phyloP scores from a whole-genome alignment of 1,140 invertebrate species.

The Nomia melanderi region DNA sequence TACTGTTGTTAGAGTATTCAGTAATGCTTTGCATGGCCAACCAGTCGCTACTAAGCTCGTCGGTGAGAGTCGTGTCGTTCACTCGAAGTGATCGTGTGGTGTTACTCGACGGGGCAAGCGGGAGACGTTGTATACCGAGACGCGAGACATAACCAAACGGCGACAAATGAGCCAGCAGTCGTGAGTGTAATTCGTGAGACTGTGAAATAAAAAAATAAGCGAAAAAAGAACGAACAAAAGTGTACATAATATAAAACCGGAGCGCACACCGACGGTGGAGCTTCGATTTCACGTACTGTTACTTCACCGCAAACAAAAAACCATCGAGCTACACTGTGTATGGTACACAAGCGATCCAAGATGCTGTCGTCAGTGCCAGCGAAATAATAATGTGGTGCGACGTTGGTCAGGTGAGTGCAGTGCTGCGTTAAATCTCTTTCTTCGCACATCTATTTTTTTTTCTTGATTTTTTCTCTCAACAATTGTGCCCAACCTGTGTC shows the following conservation, averaged over 20 bases:
- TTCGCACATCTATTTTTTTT: background rate
- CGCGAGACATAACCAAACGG: conserved; percentile 12
- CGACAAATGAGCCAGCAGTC: conserved; percentile 23
- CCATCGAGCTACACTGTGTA: conserved; percentile 65
- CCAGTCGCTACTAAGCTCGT: conserved; percentile 68
- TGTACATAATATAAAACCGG: conserved; percentile 12
- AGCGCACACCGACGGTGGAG: conserved; percentile 63
- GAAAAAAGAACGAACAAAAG: conserved; percentile 43
- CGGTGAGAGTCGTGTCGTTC: conserved; percentile 70
- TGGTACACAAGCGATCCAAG: conserved; percentile 76
- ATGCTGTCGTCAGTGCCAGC: conserved; percentile 80
- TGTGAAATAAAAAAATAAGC: conserved; percentile 52
- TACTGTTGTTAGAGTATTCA: conserved; percentile 79
- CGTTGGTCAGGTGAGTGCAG: conserved; percentile 80
- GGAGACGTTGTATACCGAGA: conserved; percentile 25
- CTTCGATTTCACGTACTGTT: conserved; percentile 57
- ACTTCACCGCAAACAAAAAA: conserved; percentile 51
- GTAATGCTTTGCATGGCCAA: conserved; percentile 80
- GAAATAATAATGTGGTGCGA: conserved; percentile 81
- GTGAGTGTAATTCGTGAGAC: conserved; percentile 60
- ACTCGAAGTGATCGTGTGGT: conserved; percentile 71
- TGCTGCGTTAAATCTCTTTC: conserved; percentile 39
- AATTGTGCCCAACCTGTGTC: conserved; percentile 29
- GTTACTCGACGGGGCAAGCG: conserved; percentile 53
- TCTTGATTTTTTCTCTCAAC: conserved; percentile 10